Percentiles rank a stretch among this genome's conserved stretches.
Evolutionary conservation across 1,140 invertebrate genomes (phyloP).

Genomic region (Pygmarrhopalites habei): DNA sequence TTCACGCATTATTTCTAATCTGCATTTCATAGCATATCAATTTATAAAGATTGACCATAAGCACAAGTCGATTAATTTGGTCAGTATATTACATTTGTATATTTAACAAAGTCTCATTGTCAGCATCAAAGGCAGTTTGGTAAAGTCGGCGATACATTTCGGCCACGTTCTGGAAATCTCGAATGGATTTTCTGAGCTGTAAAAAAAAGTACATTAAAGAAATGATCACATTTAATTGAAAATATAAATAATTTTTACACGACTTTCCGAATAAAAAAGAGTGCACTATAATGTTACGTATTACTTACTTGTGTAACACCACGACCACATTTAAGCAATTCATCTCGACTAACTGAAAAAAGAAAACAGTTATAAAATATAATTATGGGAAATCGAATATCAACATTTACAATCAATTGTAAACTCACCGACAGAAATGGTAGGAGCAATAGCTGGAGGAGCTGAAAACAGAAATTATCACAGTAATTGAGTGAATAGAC

Average conservation of each 20-base stretch:
- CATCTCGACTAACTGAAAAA: conserved; percentile 67
- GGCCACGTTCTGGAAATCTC: conserved; percentile 65
- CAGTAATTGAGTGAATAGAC: too few species aligned
- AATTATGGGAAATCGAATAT: too few species aligned
- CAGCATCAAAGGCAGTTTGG: conserved; percentile 87
- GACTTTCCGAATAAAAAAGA: conserved; percentile 7
- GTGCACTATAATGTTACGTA: conserved; percentile 1
- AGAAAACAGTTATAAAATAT: too few species aligned
- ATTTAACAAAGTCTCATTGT: conserved; percentile 72
- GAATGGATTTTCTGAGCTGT: conserved; percentile 65
- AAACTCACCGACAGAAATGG: too few species aligned
- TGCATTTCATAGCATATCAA: too few species aligned
- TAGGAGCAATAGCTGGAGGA: conserved; percentile 80
- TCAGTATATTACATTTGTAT: conserved; percentile 64
- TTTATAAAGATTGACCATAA: not conserved
- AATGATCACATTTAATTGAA: not conserved
- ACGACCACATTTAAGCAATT: conserved; percentile 72
- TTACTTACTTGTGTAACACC: conserved; percentile 61
- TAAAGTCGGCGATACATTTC: conserved; percentile 75
- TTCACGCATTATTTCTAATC: too few species aligned
- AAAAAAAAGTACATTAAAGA: conserved; percentile 40
- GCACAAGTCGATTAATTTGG: too few species aligned
- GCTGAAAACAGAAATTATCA: too few species aligned
- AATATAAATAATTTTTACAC: not conserved
- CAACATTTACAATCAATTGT: too few species aligned